A percentile compares a stretch with the other conserved stretches of the same genome.
These are phyloP conservation scores for Gerris lacustris DNA, from an alignment of 2,888 invertebrate genomes.

Conservation along the genomic window DNA sequence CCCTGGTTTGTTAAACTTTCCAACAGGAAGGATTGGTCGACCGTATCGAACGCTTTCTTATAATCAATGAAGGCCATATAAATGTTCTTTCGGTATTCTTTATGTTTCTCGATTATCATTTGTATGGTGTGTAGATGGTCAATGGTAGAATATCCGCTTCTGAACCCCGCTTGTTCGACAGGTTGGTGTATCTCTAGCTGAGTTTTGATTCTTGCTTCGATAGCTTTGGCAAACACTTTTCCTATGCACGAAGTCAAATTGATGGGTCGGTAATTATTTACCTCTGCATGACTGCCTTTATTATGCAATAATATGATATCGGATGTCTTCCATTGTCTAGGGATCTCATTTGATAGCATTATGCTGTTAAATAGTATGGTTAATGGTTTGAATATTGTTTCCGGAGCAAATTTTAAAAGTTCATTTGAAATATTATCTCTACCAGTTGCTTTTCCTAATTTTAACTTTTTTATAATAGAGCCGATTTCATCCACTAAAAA, in stretches of 20 bases:
- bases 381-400: not conserved
- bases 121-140: conserved; percentile 24
- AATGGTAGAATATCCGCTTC: conserved; percentile 23
- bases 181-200: conserved; percentile 28
- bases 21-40: conserved; percentile 1
- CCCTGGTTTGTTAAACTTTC: not conserved
- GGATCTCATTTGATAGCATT: not conserved
- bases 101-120: not conserved
- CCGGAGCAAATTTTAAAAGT: not conserved
- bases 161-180: conserved; percentile 30
- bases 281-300: conserved; percentile 17
- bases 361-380: not conserved
- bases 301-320: conserved; percentile 8
- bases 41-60: conserved; percentile 10
- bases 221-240: conserved; percentile 30
- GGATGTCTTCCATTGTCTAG: not conserved
- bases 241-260: conserved; percentile 27
- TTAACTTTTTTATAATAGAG: not conserved
- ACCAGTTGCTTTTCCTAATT: not conserved
- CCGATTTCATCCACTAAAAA: not conserved
- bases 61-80: conserved; percentile 5
- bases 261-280: conserved; percentile 29
- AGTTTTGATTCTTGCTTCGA: conserved; percentile 23
- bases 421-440: not conserved
- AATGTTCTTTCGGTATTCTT: not conserved